These are phyloP conservation scores for Poecilus cupreus DNA, from an alignment of 2,888 invertebrate genomes.

Conservation along the genomic window DNA sequence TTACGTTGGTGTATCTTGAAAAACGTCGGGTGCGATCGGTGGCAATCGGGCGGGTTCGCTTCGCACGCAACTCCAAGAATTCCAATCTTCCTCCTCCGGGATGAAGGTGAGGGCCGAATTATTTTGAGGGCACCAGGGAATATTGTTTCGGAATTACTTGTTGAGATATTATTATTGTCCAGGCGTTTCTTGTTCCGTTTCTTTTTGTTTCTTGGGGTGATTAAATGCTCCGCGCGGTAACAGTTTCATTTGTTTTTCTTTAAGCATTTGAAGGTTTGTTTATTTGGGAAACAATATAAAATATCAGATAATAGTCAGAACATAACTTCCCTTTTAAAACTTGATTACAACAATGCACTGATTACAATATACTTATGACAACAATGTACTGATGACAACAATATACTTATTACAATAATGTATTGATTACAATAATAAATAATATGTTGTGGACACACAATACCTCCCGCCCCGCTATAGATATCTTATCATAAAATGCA, in stretches of 20 bases:
- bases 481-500: too few species aligned
- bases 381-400: too few species aligned
- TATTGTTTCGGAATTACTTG: slow-evolving; percentile 54
- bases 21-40: slow-evolving; percentile 37
- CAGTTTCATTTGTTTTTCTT: slow-evolving; percentile 41
- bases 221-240: slow-evolving; percentile 22
- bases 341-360: too few species aligned
- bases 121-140: slow-evolving; percentile 45
- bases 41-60: slow-evolving; percentile 33
- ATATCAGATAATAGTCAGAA: not conserved
- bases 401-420: too few species aligned
- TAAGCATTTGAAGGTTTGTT: too few species aligned
- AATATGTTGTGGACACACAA: too few species aligned
- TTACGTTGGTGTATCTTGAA: slow-evolving; percentile 63
- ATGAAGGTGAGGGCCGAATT: slow-evolving; percentile 33
- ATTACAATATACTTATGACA: too few species aligned
- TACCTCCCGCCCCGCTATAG: too few species aligned
- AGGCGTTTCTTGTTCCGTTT: slow-evolving; percentile 12
- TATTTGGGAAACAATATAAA: too few species aligned
- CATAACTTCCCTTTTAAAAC: too few species aligned
- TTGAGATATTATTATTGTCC: slow-evolving; percentile 40
- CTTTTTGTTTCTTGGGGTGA: slow-evolving; percentile 3
- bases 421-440: too few species aligned
- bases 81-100: slow-evolving; percentile 39
- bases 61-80: slow-evolving; percentile 49